Base-by-base conservation (phyloP, 2,113 vertebrate genomes). In the Gorsachius goisagi region DNA sequence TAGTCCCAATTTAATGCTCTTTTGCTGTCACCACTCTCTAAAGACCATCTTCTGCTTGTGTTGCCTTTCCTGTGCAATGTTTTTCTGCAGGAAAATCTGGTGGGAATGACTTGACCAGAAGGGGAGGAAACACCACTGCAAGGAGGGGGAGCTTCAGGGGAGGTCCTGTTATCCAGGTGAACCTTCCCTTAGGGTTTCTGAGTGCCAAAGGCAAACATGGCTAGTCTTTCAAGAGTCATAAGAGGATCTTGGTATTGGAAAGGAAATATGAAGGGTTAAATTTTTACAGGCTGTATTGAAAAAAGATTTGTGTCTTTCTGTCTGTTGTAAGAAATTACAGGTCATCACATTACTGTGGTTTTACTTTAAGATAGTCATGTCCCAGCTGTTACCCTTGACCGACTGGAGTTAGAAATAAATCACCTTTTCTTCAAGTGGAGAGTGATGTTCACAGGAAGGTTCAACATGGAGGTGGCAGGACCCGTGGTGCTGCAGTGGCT, bases 401-500 rank as follows among this genome's bases (percentile, higher is more conserved):
- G 0, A 14, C 13, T 4, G 20, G 26, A 18, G 12, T 39, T 15
- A 69, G 44, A 50, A 71, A 30, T 19, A 27, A 21, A 30, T 15
- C 9, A 0, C 5, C 22, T 76, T 55, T 64, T 9, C 39, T 76
- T 28, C 66, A n/a, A 63, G 20, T 22, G 12, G 50, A 16, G 41
- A 17, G 11, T 8, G 26, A 17, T 22, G 32, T 33, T 28, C 37
- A 55, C 41, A 35, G 37, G 41, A 78, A 78, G 28, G 35, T 18
- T 39, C 15, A 39, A 8, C 9, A 27, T 0, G 1, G 53, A 28
- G 35, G 39, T 56, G 32, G 20, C 59, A 62, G 28, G 12, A 5
- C 21, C 24, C 1, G 1, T 3, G 2, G 28, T 1, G 9, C 37
- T 12, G 15, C 14, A 5, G 35, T 3, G 28, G 24, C 49, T 45